Base-by-base conservation (phyloP, 2,113 vertebrate species). In the Platysternon megacephalum region DNA sequence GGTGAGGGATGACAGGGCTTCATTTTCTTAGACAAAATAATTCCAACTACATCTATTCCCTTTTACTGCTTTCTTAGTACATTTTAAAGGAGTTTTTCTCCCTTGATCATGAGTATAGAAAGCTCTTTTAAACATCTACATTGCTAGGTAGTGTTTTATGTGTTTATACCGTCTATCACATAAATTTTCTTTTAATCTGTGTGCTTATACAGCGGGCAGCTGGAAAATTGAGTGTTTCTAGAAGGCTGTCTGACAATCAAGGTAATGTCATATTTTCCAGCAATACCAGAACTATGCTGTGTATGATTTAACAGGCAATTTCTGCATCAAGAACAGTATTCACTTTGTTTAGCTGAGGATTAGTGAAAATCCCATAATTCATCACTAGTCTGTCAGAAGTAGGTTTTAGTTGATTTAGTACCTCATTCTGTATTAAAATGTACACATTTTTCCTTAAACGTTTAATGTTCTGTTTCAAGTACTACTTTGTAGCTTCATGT, bases 291-390 rank as follows among this genome's bases (percentile, higher is more conserved):
- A 94, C 83, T 93, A 11, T 96, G 89, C 93, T 3, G 11, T 89
- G 68, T 96, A 85, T 96, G 91, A 92, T 91, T 97, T 96, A 97
- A 96, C 87, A 82, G 96, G 84, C 72, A 93, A 79, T 94, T 97
- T 93, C 96, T 95, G 79, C 7, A 49, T 96, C 92, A 89, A 94
- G 94, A 98, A 95, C 91, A 95, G 97, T 94, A 65, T 97, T 95
- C 94, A 88, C 91, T 94, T 95, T 98, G 97, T 98, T 98, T 97
- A 98, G 91, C 89, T 94, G 94, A 97, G 97, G 96, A 98, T 98
- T 98, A 97, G 95, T 94, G 96, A 95, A 97, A 98, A 98, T 97
- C 96, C 95, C 97, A 82, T 97, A 97, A 97, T 97, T 98, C 96
- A 97, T 97, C 83, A 32, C 86, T 90, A 91, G 90, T 93, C 94